Evolutionary conservation across 2,888 invertebrate species (phyloP).

Genomic region (Ormia ochracea): DNA sequence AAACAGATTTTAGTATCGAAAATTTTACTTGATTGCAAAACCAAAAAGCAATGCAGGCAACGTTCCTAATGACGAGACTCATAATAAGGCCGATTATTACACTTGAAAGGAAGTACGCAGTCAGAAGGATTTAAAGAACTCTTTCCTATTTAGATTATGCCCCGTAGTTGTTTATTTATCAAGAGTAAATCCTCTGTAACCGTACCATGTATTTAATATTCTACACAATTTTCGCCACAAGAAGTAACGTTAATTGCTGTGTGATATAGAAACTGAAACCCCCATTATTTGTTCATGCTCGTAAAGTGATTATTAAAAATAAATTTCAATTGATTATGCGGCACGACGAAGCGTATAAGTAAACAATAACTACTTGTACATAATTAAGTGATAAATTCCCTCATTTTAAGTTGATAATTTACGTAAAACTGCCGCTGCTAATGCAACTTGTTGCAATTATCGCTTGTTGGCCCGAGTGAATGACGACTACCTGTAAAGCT

Average conservation of each 20-base stretch:
- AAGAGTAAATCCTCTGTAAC: neutral
- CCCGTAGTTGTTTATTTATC: too few species aligned
- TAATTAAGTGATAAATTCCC: conserved; percentile 60
- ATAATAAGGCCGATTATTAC: too few species aligned
- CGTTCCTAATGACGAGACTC: too few species aligned
- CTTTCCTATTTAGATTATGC: too few species aligned
- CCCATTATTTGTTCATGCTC: conserved; percentile 27
- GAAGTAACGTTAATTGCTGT: neutral
- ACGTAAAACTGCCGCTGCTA: conserved; percentile 3
- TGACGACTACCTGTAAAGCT: neutral
- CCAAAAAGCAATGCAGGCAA: too few species aligned
- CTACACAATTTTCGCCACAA: neutral
- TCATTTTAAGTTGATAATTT: conserved; percentile 40
- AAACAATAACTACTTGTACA: conserved; percentile 15
- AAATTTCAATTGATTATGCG: conserved; percentile 35
- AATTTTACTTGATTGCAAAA: too few species aligned
- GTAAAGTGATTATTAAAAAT: conserved; percentile 25
- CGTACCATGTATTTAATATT: neutral
- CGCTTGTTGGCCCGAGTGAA: neutral
- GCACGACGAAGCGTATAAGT: neutral
- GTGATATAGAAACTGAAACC: neutral
- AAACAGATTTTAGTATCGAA: too few species aligned
- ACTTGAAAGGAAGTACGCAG: too few species aligned
- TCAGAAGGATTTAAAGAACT: too few species aligned
- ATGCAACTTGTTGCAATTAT: conserved; percentile 36